Base-by-base conservation (phyloP, 2,888 invertebrate genomes). In the Campaea margaritaria region DNA sequence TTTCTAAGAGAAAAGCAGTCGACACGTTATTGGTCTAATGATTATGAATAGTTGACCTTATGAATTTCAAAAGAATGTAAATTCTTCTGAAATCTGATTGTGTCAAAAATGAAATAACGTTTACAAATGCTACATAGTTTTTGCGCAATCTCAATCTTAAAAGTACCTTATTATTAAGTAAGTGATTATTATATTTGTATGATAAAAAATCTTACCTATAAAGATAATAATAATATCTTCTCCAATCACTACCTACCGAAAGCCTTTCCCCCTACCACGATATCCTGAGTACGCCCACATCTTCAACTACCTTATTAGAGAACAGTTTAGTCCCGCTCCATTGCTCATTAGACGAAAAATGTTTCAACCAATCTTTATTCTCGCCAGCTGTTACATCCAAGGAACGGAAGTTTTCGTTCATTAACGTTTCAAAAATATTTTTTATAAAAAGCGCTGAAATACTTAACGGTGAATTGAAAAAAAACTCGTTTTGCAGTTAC, bases 321-420 rank as follows among this genome's bases (percentile, higher is more conserved):
- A 43, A 36, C 47, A 38, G 48, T 21, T 31, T 53, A 39, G 27
- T 15, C 15, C 39, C 59, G 46, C 45, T 59, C 45, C 49, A 49
- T 45, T 54, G 49, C 54, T 54, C 54, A 45, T 52, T 44, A 49
- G 52, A 34, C 34, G 41, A 39, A 49, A 49, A 61, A 57, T 59
- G 46, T 54, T 57, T 61, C 54, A 61, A 62, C 51, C 50, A 41
- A 52, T 52, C 39, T 58, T 57, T 63, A 57, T 53, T 61, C 58
- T 45, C 55, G 49, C 39, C 61, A 50, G 58, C 47, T 62, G 56
- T 51, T 60, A 58, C 49, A 41, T 39, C 43, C 45, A 45, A 43
- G 44, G 10, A 36, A 16, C 36, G 14, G 14, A 47, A 46, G 36
- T 36, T 47, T 56, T 43, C 45, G 27, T 57, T 51, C 39, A 41